Evolutionary conservation across 2,113 vertebrate species (phyloP).

Genomic region (Ahaetulla prasina): DNA sequence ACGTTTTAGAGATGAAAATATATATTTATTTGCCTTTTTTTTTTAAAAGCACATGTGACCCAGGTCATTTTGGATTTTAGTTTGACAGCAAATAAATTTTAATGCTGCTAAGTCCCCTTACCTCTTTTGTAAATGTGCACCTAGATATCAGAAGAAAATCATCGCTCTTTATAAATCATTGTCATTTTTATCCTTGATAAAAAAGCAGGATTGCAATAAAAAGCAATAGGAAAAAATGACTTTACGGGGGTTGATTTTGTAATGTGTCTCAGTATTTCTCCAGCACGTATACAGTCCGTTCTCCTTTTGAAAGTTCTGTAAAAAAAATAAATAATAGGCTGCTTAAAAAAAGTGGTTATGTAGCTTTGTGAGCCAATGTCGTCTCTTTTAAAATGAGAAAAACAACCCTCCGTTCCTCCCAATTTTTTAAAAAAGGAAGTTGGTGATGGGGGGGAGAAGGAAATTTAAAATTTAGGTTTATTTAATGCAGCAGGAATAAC

Average conservation of each 20-base stretch:
- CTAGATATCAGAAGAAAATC: neutral
- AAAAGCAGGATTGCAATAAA: neutral
- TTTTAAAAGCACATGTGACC: neutral
- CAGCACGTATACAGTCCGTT: neutral
- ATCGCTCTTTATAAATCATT: neutral
- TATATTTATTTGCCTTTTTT: neutral
- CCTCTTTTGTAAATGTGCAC: neutral
- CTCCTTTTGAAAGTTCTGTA: neutral
- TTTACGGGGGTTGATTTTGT: neutral
- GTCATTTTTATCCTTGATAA: neutral
- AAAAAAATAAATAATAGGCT: neutral
- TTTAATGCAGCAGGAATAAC: neutral
- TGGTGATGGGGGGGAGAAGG: too few species aligned
- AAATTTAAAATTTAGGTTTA: too few species aligned
- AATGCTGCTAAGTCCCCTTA: neutral
- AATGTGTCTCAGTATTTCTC: neutral
- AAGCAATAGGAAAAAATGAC: neutral
- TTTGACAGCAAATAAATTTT: too few species aligned
- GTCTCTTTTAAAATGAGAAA: neutral
- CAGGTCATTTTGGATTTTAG: neutral
- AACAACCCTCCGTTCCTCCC: neutral
- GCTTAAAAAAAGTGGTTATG: neutral
- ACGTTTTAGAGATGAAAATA: neutral
- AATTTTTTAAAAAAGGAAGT: too few species aligned
- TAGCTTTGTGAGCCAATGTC: neutral